Evolutionary conservation across 2,113 vertebrate genomes (phyloP).

Genomic region (Zonotrichia leucophrys): DNA sequence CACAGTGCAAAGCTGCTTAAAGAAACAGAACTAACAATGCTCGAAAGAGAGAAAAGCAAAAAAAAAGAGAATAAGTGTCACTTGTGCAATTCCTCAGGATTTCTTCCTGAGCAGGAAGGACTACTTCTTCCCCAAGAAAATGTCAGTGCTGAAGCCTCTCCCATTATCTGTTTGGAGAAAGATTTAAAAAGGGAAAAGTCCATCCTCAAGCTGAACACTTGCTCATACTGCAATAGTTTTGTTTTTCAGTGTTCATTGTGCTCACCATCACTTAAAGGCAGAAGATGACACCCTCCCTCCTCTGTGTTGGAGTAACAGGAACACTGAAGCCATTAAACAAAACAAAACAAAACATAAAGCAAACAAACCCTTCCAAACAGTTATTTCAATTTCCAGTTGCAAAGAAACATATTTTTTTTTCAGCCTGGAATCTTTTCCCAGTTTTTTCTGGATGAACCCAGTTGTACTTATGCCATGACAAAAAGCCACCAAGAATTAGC

Average conservation of each 20-base stretch:
- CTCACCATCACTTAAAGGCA: background rate
- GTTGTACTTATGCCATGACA: background rate
- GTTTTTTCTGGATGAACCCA: background rate
- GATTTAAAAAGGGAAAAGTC: background rate
- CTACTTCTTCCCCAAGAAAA: background rate
- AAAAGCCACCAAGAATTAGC: too few relatives aligned
- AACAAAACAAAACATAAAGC: background rate
- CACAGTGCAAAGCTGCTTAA: slow-evolving; percentile 29
- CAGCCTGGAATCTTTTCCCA: background rate
- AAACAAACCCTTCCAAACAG: background rate
- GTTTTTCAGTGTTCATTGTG: background rate
- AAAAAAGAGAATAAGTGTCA: background rate
- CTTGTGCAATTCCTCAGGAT: background rate
- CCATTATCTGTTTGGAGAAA: background rate
- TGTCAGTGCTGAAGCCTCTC: background rate
- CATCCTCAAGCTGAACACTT: background rate
- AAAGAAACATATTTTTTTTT: background rate
- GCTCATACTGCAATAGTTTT: background rate
- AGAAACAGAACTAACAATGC: slow-evolving; percentile 9
- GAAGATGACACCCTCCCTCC: background rate
- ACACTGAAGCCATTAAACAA: background rate
- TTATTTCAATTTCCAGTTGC: background rate
- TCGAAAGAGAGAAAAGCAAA: background rate
- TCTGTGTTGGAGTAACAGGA: background rate
- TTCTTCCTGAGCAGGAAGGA: background rate